These are phyloP conservation scores for Adelphocoris suturalis DNA, from an alignment of 2,888 invertebrate species.

Conservation along the genomic window DNA sequence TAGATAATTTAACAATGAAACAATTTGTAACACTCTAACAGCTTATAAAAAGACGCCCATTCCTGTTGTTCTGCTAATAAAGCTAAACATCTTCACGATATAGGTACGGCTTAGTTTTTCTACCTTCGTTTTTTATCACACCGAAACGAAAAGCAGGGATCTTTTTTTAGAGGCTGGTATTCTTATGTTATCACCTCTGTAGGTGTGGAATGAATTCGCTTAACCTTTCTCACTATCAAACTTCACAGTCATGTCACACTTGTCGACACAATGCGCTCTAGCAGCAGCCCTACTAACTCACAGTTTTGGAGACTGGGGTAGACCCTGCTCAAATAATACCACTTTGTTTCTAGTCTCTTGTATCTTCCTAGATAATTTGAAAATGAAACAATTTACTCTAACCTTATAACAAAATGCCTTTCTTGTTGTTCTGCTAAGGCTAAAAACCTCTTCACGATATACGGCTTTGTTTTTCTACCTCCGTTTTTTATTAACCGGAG, in stretches of 20 bases:
- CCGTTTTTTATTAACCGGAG: not conserved
- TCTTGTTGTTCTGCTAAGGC: not conserved
- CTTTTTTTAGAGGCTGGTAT: not conserved
- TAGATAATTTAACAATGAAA: too few species aligned
- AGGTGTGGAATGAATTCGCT: too few species aligned
- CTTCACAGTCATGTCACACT: too few species aligned
- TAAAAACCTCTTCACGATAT: not conserved
- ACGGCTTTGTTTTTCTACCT: constrained; percentile 17
- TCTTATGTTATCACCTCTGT: not conserved
- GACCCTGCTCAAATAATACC: too few species aligned
- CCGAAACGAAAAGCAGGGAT: not conserved
- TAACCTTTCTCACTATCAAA: too few species aligned
- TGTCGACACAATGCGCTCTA: too few species aligned
- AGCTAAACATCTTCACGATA: not conserved
- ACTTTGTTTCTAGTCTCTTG: too few species aligned
- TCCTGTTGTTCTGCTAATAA: not conserved
- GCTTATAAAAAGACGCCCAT: not conserved
- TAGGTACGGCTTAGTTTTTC: constrained; percentile 14
- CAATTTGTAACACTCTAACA: too few species aligned
- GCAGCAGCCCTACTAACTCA: too few species aligned
- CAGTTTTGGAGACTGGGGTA: too few species aligned
- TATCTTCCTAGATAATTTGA: too few species aligned
- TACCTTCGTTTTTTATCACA: not conserved
- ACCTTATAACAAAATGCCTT: not conserved
- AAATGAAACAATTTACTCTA: too few species aligned